Evolutionary conservation across 2,888 invertebrate species (phyloP).

Genomic region (Gerosis bhagava): DNA sequence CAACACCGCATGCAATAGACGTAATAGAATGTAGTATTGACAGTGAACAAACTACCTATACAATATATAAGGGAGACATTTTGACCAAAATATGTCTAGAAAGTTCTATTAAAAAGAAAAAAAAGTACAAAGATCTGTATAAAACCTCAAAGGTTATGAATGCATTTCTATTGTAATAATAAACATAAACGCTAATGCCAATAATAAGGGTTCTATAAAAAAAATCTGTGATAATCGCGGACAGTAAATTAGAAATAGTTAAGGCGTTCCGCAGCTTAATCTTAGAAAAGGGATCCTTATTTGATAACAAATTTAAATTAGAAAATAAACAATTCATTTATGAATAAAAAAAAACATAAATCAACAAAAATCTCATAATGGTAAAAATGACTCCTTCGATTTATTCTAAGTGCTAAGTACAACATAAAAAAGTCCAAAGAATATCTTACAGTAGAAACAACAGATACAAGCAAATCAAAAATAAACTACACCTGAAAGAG

Average conservation of each 20-base stretch:
- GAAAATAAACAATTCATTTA: not conserved
- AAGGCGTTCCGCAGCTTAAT: too few species aligned
- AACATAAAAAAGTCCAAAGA: not conserved
- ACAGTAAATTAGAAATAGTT: too few species aligned
- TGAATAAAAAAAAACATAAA: not conserved
- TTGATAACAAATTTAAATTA: too few species aligned
- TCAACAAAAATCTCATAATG: constrained; percentile 20
- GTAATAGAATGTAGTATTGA: constrained; percentile 4
- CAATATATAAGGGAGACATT: constrained; percentile 30
- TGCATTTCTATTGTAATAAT: too few species aligned
- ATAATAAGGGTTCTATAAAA: too few species aligned
- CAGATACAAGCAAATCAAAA: not conserved
- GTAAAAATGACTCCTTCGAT: constrained; percentile 35
- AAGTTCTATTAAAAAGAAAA: too few species aligned
- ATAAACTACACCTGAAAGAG: not conserved
- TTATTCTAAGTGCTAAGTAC: constrained; percentile 2
- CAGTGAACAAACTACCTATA: constrained; percentile 1
- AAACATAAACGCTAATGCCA: too few species aligned
- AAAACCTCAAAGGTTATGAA: too few species aligned
- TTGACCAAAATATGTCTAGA: constrained; percentile 25
- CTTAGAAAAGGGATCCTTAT: too few species aligned
- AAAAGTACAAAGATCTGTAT: too few species aligned
- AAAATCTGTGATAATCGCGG: too few species aligned
- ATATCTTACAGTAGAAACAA: constrained; percentile 8
- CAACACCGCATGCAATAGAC: constrained; percentile 64